Base-by-base conservation (phyloP, 2,888 invertebrate species). In the Sarcophaga subvicina region DNA sequence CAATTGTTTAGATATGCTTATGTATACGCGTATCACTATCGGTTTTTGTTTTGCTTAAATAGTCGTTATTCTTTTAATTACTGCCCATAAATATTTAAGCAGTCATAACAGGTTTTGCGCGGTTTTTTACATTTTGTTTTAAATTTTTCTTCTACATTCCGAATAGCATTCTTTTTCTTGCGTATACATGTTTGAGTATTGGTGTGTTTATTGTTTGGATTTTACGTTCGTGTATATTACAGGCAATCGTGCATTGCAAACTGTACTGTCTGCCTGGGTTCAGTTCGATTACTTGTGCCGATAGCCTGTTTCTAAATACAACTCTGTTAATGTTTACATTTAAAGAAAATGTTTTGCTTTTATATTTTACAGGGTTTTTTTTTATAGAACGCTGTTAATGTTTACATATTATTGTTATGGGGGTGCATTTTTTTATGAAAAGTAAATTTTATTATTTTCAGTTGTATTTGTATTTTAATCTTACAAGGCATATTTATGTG, bases 241-340 rank as follows among this genome's bases (percentile, higher is more conserved):
- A 14, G 20, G 45, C 62, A 59, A 49, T 75, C 14, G 5, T 77
- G 25, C 60, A 60, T 64, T 71, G 63, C 64, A 64, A 71, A 71
- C 79, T 80, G 79, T 80, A 80, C 79, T 64, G 59, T 45, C 6
- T 47, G 49, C 25, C 49, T 47, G 63, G 59, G 22, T 11, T 78
- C 69, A 22, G 10, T 78, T 63, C 49, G 67, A 69, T 71, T 82
- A 37, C 60, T 60, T 54, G 49, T 62, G 17, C 20, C 60, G 22
- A 37, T 60, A 67, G 37, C n/a, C 17, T 12, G 2, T 62, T 70
- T 37, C 25, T 37, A n/a, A 22, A 27, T 62, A 20, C 62, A 72
- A 20, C 62, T 10, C 8, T 67, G 45, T 59, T 59, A 59, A 62
- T 47, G 63, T 47, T 63, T 63, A 22, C 37, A 27, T 72, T 54